Evolutionary conservation across 2,888 invertebrate species (phyloP).

Genomic region (Chaetogeoica ovagalla): DNA sequence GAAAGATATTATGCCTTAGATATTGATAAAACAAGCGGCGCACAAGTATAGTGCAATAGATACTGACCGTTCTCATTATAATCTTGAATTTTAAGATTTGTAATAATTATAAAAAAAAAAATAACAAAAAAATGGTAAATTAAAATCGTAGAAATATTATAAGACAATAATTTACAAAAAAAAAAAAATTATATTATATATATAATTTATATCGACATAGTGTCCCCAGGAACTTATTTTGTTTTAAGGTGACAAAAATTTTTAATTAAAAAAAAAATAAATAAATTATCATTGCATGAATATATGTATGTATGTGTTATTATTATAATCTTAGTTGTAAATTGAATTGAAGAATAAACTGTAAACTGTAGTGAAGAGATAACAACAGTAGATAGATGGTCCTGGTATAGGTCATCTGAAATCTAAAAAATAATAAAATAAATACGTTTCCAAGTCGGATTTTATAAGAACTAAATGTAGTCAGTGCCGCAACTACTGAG

Average conservation of each 20-base stretch:
- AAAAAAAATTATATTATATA: slow-evolving; percentile 41
- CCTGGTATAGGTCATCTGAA: slow-evolving; percentile 49
- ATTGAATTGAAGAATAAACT: slow-evolving; percentile 22
- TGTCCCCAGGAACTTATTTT: slow-evolving; percentile 49
- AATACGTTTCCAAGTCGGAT: no score
- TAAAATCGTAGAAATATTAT: slow-evolving; percentile 44
- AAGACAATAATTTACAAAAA: slow-evolving; percentile 50
- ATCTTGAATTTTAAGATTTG: slow-evolving; percentile 35
- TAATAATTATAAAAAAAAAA: slow-evolving; percentile 42
- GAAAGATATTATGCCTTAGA: slow-evolving; percentile 40
- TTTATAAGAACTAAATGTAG: no score
- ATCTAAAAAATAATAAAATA: background rate
- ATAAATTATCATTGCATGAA: background rate
- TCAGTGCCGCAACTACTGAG: no score
- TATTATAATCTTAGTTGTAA: slow-evolving; percentile 18
- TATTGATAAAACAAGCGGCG: slow-evolving; percentile 44
- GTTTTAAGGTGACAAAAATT: slow-evolving; percentile 37
- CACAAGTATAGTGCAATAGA: slow-evolving; percentile 19
- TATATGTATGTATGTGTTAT: slow-evolving; percentile 2
- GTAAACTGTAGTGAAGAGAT: slow-evolving; percentile 29
- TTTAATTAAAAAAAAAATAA: slow-evolving; percentile 22
- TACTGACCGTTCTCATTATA: slow-evolving; percentile 22
- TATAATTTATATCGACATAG: slow-evolving; percentile 47
- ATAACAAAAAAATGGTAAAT: slow-evolving; percentile 45
- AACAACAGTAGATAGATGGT: slow-evolving; percentile 37